Evolutionary conservation across 2,888 invertebrate genomes (phyloP), one percentile per base, ranked within the genome.

Genomic region (Rugalucina vietnamica): DNA sequence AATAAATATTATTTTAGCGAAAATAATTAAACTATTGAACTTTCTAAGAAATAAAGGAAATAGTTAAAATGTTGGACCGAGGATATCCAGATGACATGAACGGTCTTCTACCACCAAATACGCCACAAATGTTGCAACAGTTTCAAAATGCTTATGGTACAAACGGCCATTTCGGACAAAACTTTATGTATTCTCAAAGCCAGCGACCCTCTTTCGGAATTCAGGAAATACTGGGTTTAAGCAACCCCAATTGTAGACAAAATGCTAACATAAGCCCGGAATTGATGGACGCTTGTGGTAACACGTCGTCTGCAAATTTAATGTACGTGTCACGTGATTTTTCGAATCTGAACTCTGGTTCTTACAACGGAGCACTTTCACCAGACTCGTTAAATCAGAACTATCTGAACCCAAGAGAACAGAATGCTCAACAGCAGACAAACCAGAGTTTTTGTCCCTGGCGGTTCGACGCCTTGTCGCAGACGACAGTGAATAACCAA

Each of bases 161-260:
- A 21, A 87, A 76, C 32, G 89, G 90, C 77, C 89, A 89, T 79
- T 90, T 91, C 72, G 86, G 90, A 54, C 91, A 90, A 75, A 65
- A 65, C 34, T 34, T 65, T 2, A 89, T 92, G 89, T 91, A 91
- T 77, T 80, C 86, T 10, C 97, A 73, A n/a, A 85, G 97, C 92
- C 97, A 97, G 95, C 96, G 97, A 90, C 97, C 97, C 88, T 97
- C 98, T 72, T 98, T 98, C 95, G 98, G 97, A 88, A 98, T 98
- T 93, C 98, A 98, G 95, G 98, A 98, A 96, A 96, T 98, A 92
- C 96, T 98, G 91, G 98, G 98, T 8, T 87, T 93, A n/a, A 60
- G 81, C 21, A 81, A 81, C 39, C 69, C 85, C n/a, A 76, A 54
- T 21, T 76, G 70, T 50, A 88, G 91, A 39, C 91, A 91, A 73